Evolutionary conservation across 2,888 invertebrate genomes (phyloP).

Genomic region (Andrena bucephala): DNA sequence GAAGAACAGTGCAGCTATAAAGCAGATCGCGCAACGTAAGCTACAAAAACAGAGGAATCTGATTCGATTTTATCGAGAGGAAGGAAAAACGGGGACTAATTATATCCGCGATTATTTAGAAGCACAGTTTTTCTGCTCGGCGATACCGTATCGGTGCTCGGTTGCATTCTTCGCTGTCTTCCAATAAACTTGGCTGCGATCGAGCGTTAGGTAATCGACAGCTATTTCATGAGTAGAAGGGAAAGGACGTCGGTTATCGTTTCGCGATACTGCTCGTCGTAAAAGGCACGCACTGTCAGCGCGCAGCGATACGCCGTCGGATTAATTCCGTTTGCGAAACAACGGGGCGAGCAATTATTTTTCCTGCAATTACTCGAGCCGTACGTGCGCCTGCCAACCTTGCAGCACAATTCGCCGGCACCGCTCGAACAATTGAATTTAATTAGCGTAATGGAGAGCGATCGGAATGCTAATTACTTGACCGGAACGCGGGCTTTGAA

Average conservation of each 20-base stretch:
- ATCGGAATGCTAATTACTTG: conserved; percentile 65
- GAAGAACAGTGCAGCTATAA: background rate
- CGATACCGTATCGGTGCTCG: conserved; percentile 9
- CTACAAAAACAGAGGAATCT: background rate
- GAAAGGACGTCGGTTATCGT: conserved; percentile 38
- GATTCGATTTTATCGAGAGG: conserved; percentile 2
- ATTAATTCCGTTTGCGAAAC: conserved; percentile 57
- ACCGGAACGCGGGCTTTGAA: conserved; percentile 52
- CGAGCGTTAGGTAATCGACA: conserved; percentile 26
- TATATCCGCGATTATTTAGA: conserved; percentile 14
- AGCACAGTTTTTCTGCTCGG: background rate
- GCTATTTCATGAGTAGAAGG: conserved; percentile 28
- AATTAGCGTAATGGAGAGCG: conserved; percentile 66
- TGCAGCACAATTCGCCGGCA: conserved; percentile 33
- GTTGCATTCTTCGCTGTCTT: conserved; percentile 29
- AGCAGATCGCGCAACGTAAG: background rate
- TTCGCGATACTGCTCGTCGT: conserved; percentile 35
- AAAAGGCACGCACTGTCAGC: conserved; percentile 44
- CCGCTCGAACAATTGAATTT: conserved; percentile 66
- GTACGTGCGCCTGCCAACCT: conserved; percentile 34
- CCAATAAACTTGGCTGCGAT: conserved; percentile 33
- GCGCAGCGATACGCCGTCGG: conserved; percentile 43
- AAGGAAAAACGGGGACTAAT: background rate
- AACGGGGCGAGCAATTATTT: conserved; percentile 54
- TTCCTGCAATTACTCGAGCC: conserved; percentile 55